Percentiles rank a stretch among this genome's conserved stretches.
These are phyloP conservation scores for Mesocentrotus franciscanus DNA, from an alignment of 53 echinoderm and acorn worm species.

Conservation along the genomic window DNA sequence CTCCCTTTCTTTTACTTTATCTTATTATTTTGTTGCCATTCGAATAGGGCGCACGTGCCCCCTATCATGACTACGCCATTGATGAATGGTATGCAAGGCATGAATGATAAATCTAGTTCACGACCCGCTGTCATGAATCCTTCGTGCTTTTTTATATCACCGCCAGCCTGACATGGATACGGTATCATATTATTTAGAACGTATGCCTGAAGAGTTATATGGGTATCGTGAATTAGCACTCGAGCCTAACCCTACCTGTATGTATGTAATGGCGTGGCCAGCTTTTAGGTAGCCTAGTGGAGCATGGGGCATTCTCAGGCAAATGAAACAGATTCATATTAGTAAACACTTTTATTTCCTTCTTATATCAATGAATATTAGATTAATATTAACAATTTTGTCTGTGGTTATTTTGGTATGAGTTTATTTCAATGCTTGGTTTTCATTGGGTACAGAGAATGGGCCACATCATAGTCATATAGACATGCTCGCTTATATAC, in stretches of 20 bases:
- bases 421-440: no score
- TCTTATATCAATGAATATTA: no score
- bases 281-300: background rate
- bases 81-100: slow-evolving; percentile 1
- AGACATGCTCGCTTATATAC: no score
- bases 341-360: no score
- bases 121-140: slow-evolving; percentile 7
- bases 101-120: slow-evolving; percentile 27
- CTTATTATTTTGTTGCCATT: no score
- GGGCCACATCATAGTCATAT: no score
- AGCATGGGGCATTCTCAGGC: background rate
- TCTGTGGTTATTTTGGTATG: no score
- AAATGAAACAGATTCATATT: background rate
- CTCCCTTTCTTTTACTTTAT: no score
- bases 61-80: background rate
- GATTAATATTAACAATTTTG: no score
- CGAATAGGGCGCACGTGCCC: no score
- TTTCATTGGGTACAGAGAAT: no score
- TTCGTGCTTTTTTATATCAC: background rate
- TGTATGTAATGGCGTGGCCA: background rate
- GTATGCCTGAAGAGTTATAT: background rate
- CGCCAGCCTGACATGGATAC: background rate
- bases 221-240: background rate
- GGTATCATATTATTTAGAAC: background rate
- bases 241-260: background rate